Evolutionary conservation across 2,888 invertebrate genomes (phyloP).

Genomic region (Trichogramma dendrolimi): DNA sequence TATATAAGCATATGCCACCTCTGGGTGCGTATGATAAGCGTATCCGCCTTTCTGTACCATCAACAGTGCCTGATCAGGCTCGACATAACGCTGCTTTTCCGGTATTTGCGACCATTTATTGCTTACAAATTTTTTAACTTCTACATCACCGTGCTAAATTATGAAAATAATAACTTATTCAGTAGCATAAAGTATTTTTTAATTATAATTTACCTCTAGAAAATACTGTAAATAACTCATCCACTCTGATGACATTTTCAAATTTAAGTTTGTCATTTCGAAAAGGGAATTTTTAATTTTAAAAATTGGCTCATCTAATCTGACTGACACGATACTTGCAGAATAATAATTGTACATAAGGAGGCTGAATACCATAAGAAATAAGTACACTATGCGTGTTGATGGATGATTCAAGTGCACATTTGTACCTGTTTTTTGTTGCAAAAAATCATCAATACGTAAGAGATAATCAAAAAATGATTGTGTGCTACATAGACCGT

Average conservation of each 20-base stretch:
- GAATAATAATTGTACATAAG: constrained; percentile 44
- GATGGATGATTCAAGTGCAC: constrained; percentile 36
- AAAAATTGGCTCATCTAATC: constrained; percentile 40
- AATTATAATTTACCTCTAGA: constrained; percentile 8
- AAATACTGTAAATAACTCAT: constrained; percentile 38
- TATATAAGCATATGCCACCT: constrained; percentile 40
- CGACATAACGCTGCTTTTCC: constrained; percentile 34
- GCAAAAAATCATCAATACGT: background rate
- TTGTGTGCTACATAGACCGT: too few species aligned
- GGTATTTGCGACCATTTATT: constrained; percentile 34
- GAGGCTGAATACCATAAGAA: constrained; percentile 40
- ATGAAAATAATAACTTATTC: too few species aligned
- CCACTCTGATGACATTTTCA: constrained; percentile 41
- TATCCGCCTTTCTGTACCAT: constrained; percentile 36
- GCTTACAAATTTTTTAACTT: background rate
- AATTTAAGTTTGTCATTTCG: constrained; percentile 36
- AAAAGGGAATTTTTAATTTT: constrained; percentile 46
- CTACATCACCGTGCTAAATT: too few species aligned
- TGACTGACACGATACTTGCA: constrained; percentile 42
- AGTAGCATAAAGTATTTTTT: too few species aligned
- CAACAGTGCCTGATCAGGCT: constrained; percentile 38
- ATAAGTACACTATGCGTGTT: constrained; percentile 40
- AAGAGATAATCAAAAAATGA: background rate
- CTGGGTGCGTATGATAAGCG: constrained; percentile 43
- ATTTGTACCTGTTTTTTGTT: constrained; percentile 34